Evolutionary conservation across 2,888 invertebrate genomes (phyloP), one percentile per base, ranked within the genome.

Genomic region (Molorchus minor): DNA sequence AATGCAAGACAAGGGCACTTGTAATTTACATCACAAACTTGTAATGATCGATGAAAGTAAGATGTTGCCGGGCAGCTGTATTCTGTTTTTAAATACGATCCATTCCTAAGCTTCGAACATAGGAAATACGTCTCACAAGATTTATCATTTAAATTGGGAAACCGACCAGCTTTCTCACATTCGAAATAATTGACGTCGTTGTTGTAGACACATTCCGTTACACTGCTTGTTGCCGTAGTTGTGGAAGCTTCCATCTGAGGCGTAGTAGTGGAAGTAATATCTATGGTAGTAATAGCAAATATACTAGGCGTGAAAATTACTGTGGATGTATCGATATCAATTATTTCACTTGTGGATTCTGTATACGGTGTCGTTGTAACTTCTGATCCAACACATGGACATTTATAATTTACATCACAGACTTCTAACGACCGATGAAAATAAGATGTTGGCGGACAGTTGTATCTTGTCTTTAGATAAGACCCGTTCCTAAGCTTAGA

Each of bases 331-430:
- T n/a, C n/a, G n/a, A n/a, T n/a, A n/a, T n/a, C n/a, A n/a, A n/a
- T n/a, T n/a, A n/a, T n/a, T 5, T 21, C 12, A 41, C 35, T 16
- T 30, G 38, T 47, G 10, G 38, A 16, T 16, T 29, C n/a, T n/a
- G 19, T 2, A 4, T 7, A 3, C 15, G 4, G 3, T n/a, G 30
- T 29, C 13, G 46, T 46, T 13, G 36, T n/a, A 12, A 36, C 7
- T 19, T 36, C 1, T 30, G 17, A 17, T 25, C 1, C 15, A 2
- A 15, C 17, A 40, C 51, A 47, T 21, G 77, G 67, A 71, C 84
- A 83, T 8, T 72, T 78, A 57, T 83, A 83, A 19, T 63, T 70
- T 1, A 79, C 70, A 2, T 83, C 82, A 65, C 84, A 84, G 12
- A 77, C 8, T 8, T 56, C 62, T n/a, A 75, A 40, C 1, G 60